phyloP scores from a whole-genome alignment of 2,888 invertebrate genomes.

The Myopa tessellatipennis region DNA sequence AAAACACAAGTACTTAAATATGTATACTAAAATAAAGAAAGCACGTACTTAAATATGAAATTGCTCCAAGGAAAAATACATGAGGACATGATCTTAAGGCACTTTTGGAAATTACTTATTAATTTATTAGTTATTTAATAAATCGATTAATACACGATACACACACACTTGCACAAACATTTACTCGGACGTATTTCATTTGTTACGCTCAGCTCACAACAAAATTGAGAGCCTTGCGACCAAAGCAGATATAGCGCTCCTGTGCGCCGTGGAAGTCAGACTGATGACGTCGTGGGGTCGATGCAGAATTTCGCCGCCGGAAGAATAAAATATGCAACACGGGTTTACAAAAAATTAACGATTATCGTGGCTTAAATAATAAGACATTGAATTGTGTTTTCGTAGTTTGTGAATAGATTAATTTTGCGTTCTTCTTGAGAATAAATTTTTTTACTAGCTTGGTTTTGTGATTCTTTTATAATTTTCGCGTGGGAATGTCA shows the following conservation, averaged over 20 bases:
- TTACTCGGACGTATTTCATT: slow-evolving; percentile 10
- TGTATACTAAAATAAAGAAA: not conserved
- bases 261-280: slow-evolving; percentile 2
- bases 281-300: not conserved
- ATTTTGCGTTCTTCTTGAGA: not conserved
- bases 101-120: slow-evolving; percentile 44
- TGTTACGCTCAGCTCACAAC: not conserved
- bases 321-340: no score
- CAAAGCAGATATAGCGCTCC: not conserved
- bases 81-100: slow-evolving; percentile 47
- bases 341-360: no score
- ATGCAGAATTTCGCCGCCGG: no score
- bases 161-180: slow-evolving; percentile 31
- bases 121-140: slow-evolving; percentile 12
- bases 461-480: slow-evolving; percentile 24
- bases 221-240: not conserved
- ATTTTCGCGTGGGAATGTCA: not conserved
- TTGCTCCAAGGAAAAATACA: not conserved
- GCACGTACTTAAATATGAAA: not conserved
- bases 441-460: slow-evolving; percentile 2
- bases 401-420: not conserved
- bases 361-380: no score
- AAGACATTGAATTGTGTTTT: not conserved
- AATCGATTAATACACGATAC: slow-evolving; percentile 18
- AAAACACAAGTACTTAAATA: not conserved